These are phyloP conservation scores for Drosophila mayaguana DNA, from an alignment of 2,888 invertebrate genomes.

Conservation along the genomic window DNA sequence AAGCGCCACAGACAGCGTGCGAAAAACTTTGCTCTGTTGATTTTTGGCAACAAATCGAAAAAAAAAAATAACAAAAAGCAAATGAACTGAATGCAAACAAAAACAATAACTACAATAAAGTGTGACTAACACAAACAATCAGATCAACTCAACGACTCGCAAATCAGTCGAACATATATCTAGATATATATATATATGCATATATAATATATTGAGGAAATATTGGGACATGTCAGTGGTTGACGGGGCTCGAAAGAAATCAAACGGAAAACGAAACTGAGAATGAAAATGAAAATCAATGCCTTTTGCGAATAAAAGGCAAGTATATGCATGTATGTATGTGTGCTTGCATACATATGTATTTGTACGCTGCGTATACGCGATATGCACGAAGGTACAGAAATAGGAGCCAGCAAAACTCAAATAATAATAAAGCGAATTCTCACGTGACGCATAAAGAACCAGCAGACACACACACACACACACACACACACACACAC, in stretches of 20 bases:
- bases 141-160: conserved; percentile 23
- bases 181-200: background rate
- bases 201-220: conserved; percentile 16
- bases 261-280: conserved; percentile 18
- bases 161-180: conserved; percentile 3
- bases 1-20: conserved; percentile 35
- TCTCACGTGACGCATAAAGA: conserved; percentile 79
- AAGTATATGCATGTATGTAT: background rate
- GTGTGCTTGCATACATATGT: conserved; percentile 1
- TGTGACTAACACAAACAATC: conserved; percentile 8
- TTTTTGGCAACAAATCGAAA: conserved; percentile 41
- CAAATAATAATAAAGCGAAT: conserved; percentile 79
- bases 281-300: conserved; percentile 62
- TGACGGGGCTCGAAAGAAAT: conserved; percentile 10
- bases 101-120: conserved; percentile 27
- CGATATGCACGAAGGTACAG: conserved; percentile 60
- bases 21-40: conserved; percentile 52
- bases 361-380: conserved; percentile 67
- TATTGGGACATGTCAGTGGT: conserved; percentile 18
- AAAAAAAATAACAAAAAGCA: conserved; percentile 9
- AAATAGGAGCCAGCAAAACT: conserved; percentile 38
- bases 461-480: conserved; percentile 31
- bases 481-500: background rate
- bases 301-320: conserved; percentile 21
- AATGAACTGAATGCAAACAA: conserved; percentile 32